Base-by-base conservation (phyloP, 2,888 invertebrate genomes). In the Leptopilina syphax region DNA sequence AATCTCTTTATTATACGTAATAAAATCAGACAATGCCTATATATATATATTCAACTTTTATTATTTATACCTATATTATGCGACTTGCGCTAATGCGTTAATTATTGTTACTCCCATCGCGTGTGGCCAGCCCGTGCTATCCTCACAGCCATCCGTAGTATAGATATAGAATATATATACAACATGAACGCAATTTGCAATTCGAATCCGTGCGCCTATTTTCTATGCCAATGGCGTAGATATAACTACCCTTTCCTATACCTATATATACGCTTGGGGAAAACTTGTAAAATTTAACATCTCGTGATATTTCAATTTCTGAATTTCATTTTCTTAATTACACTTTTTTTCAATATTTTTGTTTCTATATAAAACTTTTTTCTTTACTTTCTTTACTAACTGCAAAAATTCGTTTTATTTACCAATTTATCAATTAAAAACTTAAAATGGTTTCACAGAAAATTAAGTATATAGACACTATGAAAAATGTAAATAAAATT, bases 81-180 rank as follows among this genome's bases (percentile, higher is more conserved):
- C 83, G 81, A 86, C 89, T 88, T 89, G 89, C 83, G 81, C 89
- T 90, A 73, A 90, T 86, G 89, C 88, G 86, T 89, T 90, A 90
- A 89, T 90, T 88, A 89, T 86, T 89, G 88, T 89, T 91, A 90
- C 89, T 88, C 88, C 88, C 90, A 89, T 89, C 87, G 87, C 88
- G 91, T 91, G 90, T 91, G 91, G 90, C 91, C 91, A 86, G 90
- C 91, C 90, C 88, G 89, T 91, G 92, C 91, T 91, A 91, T 87
- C 90, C 90, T 85, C 73, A 73, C 73, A 73, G 57, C 73, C 73
- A 73, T 73, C 73, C 73, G 34, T 34, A 34, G 34, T 34, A 34
- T 34, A 34, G 1, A 34, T 34, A 34, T 34, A 34, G 1, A 27
- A 54, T 73, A 73, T 73, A n/a, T 73, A 47, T 47, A 47, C 9